Percentiles rank a stretch among this genome's conserved stretches.
phyloP scores from a whole-genome alignment of 2,888 invertebrate genomes.

The Dugesia japonica region DNA sequence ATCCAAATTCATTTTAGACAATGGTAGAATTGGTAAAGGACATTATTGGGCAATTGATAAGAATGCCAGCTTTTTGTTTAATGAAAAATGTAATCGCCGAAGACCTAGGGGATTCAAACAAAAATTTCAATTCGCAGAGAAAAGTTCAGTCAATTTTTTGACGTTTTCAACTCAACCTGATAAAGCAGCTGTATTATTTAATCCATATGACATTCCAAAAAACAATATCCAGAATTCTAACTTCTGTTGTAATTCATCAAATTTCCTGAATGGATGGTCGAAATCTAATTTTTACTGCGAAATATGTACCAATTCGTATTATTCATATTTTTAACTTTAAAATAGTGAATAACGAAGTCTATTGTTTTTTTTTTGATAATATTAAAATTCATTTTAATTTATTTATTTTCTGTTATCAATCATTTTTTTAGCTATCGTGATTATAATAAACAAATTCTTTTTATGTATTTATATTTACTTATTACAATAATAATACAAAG shows the following conservation, averaged over 20 bases:
- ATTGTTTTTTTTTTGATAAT: no score
- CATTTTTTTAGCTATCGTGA: no score
- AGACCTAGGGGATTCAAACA: neutral
- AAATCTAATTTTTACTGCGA: neutral
- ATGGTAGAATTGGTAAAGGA: neutral
- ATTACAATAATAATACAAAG: no score
- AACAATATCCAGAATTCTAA: neutral
- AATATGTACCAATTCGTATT: neutral
- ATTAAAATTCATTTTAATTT: no score
- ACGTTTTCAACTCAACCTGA: neutral
- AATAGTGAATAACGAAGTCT: no score
- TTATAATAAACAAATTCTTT: no score
- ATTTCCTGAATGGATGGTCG: neutral
- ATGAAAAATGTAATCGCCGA: slow-evolving; percentile 1
- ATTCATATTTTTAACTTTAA: neutral
- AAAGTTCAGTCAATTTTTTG: neutral
- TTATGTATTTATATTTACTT: no score
- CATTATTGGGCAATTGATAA: slow-evolving; percentile 7
- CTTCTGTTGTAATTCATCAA: neutral
- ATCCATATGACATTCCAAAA: neutral
- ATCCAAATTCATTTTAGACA: no score
- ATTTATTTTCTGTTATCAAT: no score
- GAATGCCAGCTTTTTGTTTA: neutral
- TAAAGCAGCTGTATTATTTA: neutral
- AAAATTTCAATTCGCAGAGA: neutral